Evolutionary conservation across 2,888 invertebrate genomes (phyloP).

Genomic region (Drosophila mayaguana): DNA sequence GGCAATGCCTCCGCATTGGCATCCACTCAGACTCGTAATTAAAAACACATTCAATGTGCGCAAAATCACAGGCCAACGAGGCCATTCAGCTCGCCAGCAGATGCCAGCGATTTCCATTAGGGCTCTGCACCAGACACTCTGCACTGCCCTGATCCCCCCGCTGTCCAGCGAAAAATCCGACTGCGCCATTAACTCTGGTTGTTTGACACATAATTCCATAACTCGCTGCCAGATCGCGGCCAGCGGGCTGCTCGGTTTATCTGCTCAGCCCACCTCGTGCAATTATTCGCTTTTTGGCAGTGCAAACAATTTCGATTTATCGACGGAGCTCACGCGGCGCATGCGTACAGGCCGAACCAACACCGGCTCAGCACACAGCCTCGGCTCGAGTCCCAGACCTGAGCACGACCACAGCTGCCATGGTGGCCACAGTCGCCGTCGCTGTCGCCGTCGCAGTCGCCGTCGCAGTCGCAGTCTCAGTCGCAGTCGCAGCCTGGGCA

Average conservation of each 20-base stretch:
- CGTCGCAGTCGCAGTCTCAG: background rate
- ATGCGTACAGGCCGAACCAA: slow-evolving; percentile 40
- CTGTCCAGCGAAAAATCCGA: slow-evolving; percentile 21
- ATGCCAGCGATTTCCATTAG: slow-evolving; percentile 70
- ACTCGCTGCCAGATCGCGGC: slow-evolving; percentile 61
- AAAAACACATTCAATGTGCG: slow-evolving; percentile 81
- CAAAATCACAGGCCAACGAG: slow-evolving; percentile 69
- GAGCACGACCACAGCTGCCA: slow-evolving; percentile 1
- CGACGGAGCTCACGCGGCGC: slow-evolving; percentile 75
- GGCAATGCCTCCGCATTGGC: slow-evolving; percentile 58
- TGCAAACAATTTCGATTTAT: slow-evolving; percentile 80
- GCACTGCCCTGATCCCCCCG: background rate
- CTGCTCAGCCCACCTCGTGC: slow-evolving; percentile 66
- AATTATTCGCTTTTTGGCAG: slow-evolving; percentile 80
- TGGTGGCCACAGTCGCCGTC: background rate
- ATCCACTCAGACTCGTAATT: slow-evolving; percentile 73
- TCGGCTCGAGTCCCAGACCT: slow-evolving; percentile 8
- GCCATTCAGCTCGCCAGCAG: slow-evolving; percentile 29
- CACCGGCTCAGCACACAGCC: background rate
- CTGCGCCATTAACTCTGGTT: slow-evolving; percentile 75
- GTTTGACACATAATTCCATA: slow-evolving; percentile 79
- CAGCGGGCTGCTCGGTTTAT: slow-evolving; percentile 45
- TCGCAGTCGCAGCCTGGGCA: slow-evolving; percentile 46
- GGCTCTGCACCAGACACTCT: slow-evolving; percentile 37
- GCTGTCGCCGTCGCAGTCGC: slow-evolving; percentile 6